These are phyloP conservation scores for Apis laboriosa DNA, from an alignment of 1,140 invertebrate genomes.

Conservation along the genomic window DNA sequence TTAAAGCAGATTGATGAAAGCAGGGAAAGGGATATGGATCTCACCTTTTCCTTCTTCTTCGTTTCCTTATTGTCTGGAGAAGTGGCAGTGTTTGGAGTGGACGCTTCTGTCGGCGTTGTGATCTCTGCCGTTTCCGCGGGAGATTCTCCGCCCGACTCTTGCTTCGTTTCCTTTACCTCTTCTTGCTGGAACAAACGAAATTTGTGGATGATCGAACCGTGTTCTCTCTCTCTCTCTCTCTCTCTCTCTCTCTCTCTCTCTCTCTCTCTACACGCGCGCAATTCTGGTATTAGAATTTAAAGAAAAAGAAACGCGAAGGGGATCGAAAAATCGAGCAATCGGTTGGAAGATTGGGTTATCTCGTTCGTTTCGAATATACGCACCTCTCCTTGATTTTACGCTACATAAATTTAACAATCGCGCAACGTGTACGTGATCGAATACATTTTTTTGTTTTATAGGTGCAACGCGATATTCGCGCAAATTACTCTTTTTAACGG, in stretches of 20 bases:
- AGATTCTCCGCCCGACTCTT: constrained; percentile 76
- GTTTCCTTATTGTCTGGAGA: constrained; percentile 87
- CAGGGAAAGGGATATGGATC: not conserved
- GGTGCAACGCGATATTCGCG: not conserved
- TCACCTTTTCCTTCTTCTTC: constrained; percentile 89
- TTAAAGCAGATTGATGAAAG: too few relatives aligned
- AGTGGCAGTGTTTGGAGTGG: constrained; percentile 81
- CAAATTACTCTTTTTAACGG: constrained; percentile 1
- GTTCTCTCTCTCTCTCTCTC: too few relatives aligned
- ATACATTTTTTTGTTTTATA: not conserved
- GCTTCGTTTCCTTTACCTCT: constrained; percentile 77
- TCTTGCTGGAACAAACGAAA: constrained; percentile 62
- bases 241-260: too few relatives aligned
- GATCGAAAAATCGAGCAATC: too few relatives aligned
- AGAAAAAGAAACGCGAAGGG: too few relatives aligned
- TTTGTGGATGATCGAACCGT: not conserved
- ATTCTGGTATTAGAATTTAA: too few relatives aligned
- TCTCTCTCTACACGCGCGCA: too few relatives aligned
- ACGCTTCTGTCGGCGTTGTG: constrained; percentile 77
- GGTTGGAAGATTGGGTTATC: too few relatives aligned
- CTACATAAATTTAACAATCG: not conserved
- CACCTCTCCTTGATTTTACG: too few relatives aligned
- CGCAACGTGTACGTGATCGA: too few relatives aligned
- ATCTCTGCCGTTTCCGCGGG: constrained; percentile 80
- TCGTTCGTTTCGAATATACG: not conserved